Percentiles rank a stretch among this genome's conserved stretches.
These are phyloP conservation scores for Seira musarum DNA, from an alignment of 2,888 invertebrate genomes.

Conservation along the genomic window DNA sequence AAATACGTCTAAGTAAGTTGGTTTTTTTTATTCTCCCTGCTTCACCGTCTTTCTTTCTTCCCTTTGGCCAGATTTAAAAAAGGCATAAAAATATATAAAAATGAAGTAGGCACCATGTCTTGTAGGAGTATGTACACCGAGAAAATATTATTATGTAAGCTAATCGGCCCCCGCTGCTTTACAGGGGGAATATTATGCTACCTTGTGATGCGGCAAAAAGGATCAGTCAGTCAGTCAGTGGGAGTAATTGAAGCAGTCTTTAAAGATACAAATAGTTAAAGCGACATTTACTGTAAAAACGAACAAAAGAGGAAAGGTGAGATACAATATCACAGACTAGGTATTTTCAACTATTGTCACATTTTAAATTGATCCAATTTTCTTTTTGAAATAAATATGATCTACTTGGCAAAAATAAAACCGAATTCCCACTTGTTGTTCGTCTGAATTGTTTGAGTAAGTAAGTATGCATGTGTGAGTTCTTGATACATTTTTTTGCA, in stretches of 20 bases:
- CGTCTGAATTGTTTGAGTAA: not conserved
- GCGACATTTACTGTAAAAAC: conserved; percentile 42
- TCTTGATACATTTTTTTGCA: no score
- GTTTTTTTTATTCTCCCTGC: conserved; percentile 10
- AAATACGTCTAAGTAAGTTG: conserved; percentile 6
- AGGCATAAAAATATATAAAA: conserved; percentile 27
- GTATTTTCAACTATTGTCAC: no score
- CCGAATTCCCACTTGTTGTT: not conserved
- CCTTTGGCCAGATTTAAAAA: conserved; percentile 22
- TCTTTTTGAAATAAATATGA: no score
- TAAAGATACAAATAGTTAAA: not conserved
- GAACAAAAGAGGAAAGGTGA: conserved; percentile 42
- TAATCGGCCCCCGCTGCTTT: conserved; percentile 58
- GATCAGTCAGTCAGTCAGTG: conserved; percentile 16
- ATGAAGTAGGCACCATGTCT: no score
- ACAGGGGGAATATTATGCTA: conserved; percentile 15
- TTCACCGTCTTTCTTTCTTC: conserved; percentile 7
- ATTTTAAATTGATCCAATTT: no score
- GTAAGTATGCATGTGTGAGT: no score
- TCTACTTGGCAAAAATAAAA: no score
- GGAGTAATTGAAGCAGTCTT: conserved; percentile 49
- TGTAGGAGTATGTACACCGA: conserved; percentile 35
- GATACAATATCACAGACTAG: conserved; percentile 1
- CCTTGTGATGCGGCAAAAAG: conserved; percentile 26
- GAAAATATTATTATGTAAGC: conserved; percentile 54